phyloP scores from a whole-genome alignment of 2,888 invertebrate genomes.

The Aphelenchoides bicaudatus region DNA sequence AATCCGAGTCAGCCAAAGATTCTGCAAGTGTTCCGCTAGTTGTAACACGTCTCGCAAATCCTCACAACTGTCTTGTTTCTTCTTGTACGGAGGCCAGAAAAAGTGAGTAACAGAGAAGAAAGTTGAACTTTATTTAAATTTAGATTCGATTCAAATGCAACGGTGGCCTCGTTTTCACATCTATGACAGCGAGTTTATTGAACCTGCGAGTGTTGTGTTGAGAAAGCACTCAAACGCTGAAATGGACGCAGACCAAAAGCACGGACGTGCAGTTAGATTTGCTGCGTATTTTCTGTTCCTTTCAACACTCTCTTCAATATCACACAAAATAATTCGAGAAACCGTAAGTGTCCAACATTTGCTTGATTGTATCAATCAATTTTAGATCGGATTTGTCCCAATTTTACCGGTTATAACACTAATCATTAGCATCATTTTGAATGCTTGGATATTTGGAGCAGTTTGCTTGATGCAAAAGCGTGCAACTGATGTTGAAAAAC shows the following conservation, averaged over 20 bases:
- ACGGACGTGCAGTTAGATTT: background rate
- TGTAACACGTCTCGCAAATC: background rate
- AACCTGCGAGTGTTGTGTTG: background rate
- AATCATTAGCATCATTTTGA: background rate
- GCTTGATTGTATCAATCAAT: background rate
- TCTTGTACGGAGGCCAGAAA: background rate
- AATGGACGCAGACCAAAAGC: conserved; percentile 1
- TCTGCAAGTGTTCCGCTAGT: no score
- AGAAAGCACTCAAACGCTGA: background rate
- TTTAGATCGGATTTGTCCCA: conserved; percentile 9
- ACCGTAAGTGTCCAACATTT: conserved; percentile 6
- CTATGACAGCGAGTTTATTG: conserved; percentile 26
- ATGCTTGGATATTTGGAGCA: no score
- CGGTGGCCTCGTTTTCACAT: conserved; percentile 20
- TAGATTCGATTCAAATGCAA: no score
- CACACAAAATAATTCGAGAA: conserved; percentile 3
- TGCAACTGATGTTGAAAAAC: background rate
- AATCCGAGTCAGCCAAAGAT: no score
- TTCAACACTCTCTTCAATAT: conserved; percentile 2
- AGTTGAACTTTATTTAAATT: background rate
- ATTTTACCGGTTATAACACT: conserved; percentile 10
- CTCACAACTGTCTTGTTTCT: conserved; percentile 5
- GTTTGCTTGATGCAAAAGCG: no score
- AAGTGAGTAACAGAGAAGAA: background rate
- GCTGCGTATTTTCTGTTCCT: background rate